Evolutionary conservation across 1,140 invertebrate species (phyloP).

Genomic region (Brachionus plicatilis): DNA sequence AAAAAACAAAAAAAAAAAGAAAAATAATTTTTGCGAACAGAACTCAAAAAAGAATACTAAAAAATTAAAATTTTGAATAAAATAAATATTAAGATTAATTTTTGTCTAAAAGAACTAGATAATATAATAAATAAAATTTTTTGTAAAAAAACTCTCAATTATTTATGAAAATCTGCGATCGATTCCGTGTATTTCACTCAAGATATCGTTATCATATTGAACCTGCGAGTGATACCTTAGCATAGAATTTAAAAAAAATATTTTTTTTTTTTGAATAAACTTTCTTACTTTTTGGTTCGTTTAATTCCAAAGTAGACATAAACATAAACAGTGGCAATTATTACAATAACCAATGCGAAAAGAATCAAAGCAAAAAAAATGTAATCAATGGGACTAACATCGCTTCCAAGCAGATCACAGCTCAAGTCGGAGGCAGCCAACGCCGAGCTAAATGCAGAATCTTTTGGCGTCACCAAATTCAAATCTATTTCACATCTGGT

Average conservation of each 20-base stretch:
- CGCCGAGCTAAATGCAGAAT: not conserved
- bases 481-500: constrained; percentile 36
- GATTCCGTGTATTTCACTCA: constrained; percentile 1
- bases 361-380: constrained; percentile 26
- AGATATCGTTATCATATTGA: not conserved
- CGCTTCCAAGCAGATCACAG: constrained; percentile 23
- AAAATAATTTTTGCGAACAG: not conserved
- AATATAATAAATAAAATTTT: not conserved
- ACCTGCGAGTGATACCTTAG: not conserved
- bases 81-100: not conserved
- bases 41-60: not conserved
- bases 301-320: constrained; percentile 33
- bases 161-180: constrained; percentile 11
- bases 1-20: not conserved
- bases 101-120: not conserved
- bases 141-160: not conserved
- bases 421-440: not conserved
- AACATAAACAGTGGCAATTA: constrained; percentile 16
- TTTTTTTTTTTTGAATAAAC: not conserved
- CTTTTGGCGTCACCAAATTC: not conserved
- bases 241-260: not conserved
- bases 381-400: constrained; percentile 28
- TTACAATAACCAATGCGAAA: not conserved
- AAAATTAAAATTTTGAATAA: not conserved
- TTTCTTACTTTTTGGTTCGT: constrained; percentile 5